phyloP scores from a whole-genome alignment of 2,113 vertebrate genomes.

The Paramormyrops kingsleyae region DNA sequence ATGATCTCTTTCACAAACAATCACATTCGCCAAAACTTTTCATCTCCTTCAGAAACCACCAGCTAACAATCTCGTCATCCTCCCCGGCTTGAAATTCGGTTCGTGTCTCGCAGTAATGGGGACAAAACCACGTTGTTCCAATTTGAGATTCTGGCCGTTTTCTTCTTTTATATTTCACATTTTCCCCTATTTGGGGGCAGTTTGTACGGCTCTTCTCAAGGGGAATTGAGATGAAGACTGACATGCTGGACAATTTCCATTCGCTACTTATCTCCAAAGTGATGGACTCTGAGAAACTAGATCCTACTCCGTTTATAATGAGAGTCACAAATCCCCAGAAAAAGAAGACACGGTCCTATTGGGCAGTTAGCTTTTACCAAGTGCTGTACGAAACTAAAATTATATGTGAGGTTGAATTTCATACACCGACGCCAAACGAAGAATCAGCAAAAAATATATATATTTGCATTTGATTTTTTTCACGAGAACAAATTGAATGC shows the following conservation, averaged over 20 bases:
- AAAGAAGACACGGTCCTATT: not conserved
- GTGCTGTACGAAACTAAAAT: conserved; percentile 1
- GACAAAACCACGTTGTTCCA: conserved; percentile 51
- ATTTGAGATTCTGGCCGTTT: conserved; percentile 44
- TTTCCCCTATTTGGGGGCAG: conserved; percentile 30
- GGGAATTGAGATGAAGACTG: conserved; percentile 46
- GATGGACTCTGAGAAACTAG: conserved; percentile 49
- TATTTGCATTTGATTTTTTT: conserved; percentile 31
- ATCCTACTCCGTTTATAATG: conserved; percentile 52
- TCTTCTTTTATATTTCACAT: conserved; percentile 16
- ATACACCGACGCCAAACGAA: conserved; percentile 29
- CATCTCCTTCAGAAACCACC: conserved; percentile 83
- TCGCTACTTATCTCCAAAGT: conserved; percentile 50
- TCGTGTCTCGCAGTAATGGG: conserved; percentile 58
- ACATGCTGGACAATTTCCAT: conserved; percentile 54
- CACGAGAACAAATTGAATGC: conserved; percentile 36
- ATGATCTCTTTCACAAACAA: conserved; percentile 98
- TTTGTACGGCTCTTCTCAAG: conserved; percentile 41
- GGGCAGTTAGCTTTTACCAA: conserved; percentile 37
- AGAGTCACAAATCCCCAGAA: conserved; percentile 43
- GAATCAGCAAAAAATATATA: conserved; percentile 40
- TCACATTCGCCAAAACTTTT: conserved; percentile 92
- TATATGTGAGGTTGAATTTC: conserved; percentile 14
- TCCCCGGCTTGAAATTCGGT: conserved; percentile 54
- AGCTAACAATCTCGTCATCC: conserved; percentile 61